A percentile compares a stretch with the other conserved stretches of the same genome.
Evolutionary conservation across 2,113 vertebrate genomes (phyloP).

Genomic region (Xenopus laevis): DNA sequence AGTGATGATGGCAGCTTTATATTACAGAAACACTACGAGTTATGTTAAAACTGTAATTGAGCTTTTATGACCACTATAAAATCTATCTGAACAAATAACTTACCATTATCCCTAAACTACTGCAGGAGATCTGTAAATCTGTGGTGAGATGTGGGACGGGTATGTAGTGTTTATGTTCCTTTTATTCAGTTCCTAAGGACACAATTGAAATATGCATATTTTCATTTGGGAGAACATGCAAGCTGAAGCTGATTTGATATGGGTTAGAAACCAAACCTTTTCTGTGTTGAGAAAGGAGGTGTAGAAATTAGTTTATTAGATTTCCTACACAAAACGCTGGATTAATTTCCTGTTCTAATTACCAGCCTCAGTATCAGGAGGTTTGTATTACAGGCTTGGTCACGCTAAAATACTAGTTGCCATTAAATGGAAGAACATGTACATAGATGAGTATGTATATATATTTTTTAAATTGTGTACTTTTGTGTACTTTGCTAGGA

Average conservation of each 20-base stretch:
- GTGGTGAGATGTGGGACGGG: conserved; percentile 48
- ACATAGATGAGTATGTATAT: background rate
- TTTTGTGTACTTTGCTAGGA: too few relatives aligned
- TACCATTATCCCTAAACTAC: conserved; percentile 65
- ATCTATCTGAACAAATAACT: conserved; percentile 76
- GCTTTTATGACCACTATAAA: conserved; percentile 72
- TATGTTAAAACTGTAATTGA: conserved; percentile 79
- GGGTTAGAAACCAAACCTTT: background rate
- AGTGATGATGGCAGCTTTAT: conserved; percentile 66
- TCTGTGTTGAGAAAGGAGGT: conserved; percentile 8
- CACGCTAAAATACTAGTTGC: too few relatives aligned
- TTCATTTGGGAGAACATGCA: background rate
- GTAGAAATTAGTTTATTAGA: background rate
- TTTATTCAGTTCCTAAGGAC: background rate
- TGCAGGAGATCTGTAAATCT: conserved; percentile 58
- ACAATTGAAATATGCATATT: background rate
- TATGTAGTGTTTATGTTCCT: background rate
- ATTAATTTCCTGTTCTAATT: background rate
- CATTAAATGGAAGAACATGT: background rate
- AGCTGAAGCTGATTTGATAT: background rate
- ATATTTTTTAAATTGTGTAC: too few relatives aligned
- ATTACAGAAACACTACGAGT: conserved; percentile 71
- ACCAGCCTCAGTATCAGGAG: too few relatives aligned
- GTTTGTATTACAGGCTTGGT: too few relatives aligned
- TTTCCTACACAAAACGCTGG: background rate